Base-by-base conservation (phyloP, 2,113 vertebrate genomes). In the Penelope pileata region DNA sequence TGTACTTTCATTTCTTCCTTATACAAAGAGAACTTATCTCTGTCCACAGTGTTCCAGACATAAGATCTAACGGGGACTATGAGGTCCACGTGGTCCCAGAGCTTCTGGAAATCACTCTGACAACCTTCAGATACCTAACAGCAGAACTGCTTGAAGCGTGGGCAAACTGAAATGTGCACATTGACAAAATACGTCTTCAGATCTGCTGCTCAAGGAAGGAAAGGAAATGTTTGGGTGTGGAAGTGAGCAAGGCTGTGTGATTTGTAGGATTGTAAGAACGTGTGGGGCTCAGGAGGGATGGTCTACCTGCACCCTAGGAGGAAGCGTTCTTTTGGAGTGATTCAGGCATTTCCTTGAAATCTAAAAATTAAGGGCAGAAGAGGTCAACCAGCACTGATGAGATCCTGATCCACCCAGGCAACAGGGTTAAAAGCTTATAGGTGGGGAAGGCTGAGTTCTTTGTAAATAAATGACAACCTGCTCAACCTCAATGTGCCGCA, bases 221-320 rank as follows among this genome's bases (percentile, higher is more conserved):
- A 77, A 73, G 6, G 40, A 30, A 86, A 36, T 5, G 60, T 51
- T 16, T 29, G 63, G 38, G 13, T 29, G 15, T 9, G 4, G 40
- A 16, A 2, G 11, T 10, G 80, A 59, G 34, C 16, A 43, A 54
- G 40, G 4, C 51, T 5, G 1, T 0, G 0, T 45, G 12, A 9
- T 6, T 72, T 26, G 7, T 4, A 34, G 59, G 42, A 21, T 47
- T 27, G 34, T 47, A 23, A 58, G 45, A 82, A 7, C 7, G 17
- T 5, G 1, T 34, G 53, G 32, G n/a, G 11, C 16, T 32, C 27
- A 38, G 38, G 6, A 29, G 73, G 23, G 6, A 3, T 45, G 24
- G 7, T 10, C 60, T 70, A 15, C 23, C 34, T 74, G 32, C 10
- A 16, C 12, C 6, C 6, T 1, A 56, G 32, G 30, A 40, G 26